Evolutionary conservation across 2,113 vertebrate species (phyloP), one percentile per base, ranked within the genome.

Genomic region (Chionomys nivalis): DNA sequence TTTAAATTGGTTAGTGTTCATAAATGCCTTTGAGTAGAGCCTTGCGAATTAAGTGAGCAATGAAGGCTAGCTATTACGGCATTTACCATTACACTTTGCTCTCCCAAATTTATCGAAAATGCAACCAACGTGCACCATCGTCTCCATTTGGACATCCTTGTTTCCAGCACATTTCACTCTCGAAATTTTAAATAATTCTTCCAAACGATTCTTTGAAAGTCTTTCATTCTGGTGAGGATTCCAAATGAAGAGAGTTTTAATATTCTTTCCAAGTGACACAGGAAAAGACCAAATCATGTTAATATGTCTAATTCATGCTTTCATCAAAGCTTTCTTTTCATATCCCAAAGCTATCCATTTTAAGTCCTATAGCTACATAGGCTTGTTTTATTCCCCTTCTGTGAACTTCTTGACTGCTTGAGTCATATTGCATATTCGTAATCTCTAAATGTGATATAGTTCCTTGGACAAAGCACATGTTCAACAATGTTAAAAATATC

Each of bases 171-270:
- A 87, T 91, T 91, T 94, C 75, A 82, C 4, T 82, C 42, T 8
- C n/a, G 21, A 4, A 26, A 55, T 76, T 96, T 91, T 31, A 83
- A 87, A 89, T 78, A 13, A 76, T 76, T 28, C 7, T 91, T 52
- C 73, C 1, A 49, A 76, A 17, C 12, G 47, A 58, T 77, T 94
- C 24, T 68, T 44, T 87, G 58, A 92, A 66, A 89, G 55, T 31
- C 5, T 55, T 91, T 91, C 65, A 58, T 95, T 83, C 65, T 31
- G 7, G 81, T 81, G 72, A 94, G 65, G 44, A 92, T 91, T 87
- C 55, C 7, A 77, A 81, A 86, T 55, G 89, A 23, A 77, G 16
- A 65, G 1, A 31, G 7, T 7, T 70, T 91, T 61, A 70, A 13
- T 39, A 17, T 10, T 42, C 16, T 90, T 5, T 36, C 17, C 5